These are phyloP conservation scores for Cyprinodon diabolis DNA, from an alignment of 2,797 vertebrate species.

Conservation along the genomic window DNA sequence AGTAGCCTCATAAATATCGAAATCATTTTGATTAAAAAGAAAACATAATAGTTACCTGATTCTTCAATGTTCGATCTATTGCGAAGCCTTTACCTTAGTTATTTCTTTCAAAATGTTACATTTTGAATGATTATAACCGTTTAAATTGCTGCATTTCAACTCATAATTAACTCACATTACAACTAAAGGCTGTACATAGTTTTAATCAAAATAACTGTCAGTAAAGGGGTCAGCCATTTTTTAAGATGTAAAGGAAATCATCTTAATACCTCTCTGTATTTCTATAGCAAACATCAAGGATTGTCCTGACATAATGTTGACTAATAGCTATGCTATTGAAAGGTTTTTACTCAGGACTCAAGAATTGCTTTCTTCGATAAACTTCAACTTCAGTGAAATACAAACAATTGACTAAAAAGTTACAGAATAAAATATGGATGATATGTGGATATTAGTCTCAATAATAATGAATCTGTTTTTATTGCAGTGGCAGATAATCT, in stretches of 20 bases:
- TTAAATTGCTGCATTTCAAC: not conserved
- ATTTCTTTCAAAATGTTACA: not conserved
- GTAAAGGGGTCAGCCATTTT: conserved; percentile 37
- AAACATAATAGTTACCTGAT: not conserved
- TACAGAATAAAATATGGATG: not conserved
- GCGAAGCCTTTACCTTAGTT: not conserved
- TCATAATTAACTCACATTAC: not conserved
- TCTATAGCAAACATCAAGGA: conserved; percentile 64
- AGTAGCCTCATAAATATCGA: too few relatives aligned
- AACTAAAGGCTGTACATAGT: not conserved
- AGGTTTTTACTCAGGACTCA: conserved; percentile 69
- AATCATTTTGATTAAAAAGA: not conserved
- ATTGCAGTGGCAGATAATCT: not conserved
- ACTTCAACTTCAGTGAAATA: not conserved
- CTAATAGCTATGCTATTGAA: conserved; percentile 57
- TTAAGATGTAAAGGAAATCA: conserved; percentile 66
- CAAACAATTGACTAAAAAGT: not conserved
- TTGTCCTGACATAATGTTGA: conserved; percentile 58
- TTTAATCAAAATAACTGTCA: not conserved
- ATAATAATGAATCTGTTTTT: not conserved
- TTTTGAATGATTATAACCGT: not conserved
- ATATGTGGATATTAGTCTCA: not conserved
- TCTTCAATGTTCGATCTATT: not conserved
- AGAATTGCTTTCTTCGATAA: conserved; percentile 35
- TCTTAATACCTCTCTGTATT: conserved; percentile 57